These are phyloP conservation scores for Lathronympha strigana DNA, from an alignment of 2,888 invertebrate species.

Conservation along the genomic window DNA sequence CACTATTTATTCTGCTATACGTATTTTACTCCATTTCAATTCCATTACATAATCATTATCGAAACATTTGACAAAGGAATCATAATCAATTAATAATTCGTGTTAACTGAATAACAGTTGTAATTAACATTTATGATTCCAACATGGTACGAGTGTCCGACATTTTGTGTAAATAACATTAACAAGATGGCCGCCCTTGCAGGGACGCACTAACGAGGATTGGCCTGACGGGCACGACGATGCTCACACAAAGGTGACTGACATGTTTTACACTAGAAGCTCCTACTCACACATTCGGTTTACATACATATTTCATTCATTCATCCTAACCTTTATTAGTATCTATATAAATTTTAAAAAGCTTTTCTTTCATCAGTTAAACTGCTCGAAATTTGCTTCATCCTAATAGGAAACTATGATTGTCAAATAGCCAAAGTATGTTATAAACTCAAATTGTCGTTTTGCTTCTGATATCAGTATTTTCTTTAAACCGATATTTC, in stretches of 20 bases:
- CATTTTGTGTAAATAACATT: constrained; percentile 77
- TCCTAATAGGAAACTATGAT: background rate
- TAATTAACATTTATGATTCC: constrained; percentile 49
- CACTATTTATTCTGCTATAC: constrained; percentile 19
- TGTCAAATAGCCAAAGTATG: background rate
- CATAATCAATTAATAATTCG: constrained; percentile 22
- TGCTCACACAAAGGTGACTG: constrained; percentile 80
- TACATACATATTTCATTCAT: constrained; percentile 13
- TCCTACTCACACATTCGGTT: constrained; percentile 31
- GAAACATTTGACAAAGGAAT: constrained; percentile 23
- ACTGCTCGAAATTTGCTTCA: background rate
- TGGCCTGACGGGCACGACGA: constrained; percentile 79
- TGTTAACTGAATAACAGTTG: constrained; percentile 28
- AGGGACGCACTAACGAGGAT: constrained; percentile 77
- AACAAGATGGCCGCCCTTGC: constrained; percentile 74
- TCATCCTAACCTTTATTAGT: background rate
- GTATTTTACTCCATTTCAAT: constrained; percentile 28
- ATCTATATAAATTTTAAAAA: background rate
- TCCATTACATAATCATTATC: constrained; percentile 28
- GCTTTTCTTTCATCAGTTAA: background rate
- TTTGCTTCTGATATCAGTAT: background rate
- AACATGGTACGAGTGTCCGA: constrained; percentile 50
- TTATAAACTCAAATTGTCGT: background rate
- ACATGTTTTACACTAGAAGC: constrained; percentile 50
- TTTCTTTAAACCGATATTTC: background rate